Percentiles rank a stretch among this genome's conserved stretches.
Conservation (phyloP, 1,140 invertebrate species). For the Magallana angulata region DNA sequence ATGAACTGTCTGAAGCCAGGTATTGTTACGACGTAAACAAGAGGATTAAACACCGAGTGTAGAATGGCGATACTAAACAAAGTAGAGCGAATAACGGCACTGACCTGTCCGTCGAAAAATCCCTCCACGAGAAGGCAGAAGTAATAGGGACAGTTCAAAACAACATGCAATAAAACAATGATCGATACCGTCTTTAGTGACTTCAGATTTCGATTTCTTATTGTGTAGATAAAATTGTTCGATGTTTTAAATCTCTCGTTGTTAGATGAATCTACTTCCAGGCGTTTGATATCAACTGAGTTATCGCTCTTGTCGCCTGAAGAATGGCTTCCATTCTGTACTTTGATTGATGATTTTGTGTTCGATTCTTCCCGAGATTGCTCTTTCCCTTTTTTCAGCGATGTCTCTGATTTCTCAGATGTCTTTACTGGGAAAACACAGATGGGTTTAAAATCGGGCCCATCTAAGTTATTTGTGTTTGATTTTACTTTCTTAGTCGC, state of each 20-base stretch:
- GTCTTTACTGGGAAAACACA: too few relatives aligned
- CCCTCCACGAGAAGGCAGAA: background rate
- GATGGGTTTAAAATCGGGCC: too few relatives aligned
- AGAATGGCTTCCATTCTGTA: too few relatives aligned
- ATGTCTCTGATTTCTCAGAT: too few relatives aligned
- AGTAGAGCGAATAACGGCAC: background rate
- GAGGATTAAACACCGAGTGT: background rate
- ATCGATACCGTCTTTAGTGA: background rate
- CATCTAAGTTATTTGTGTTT: too few relatives aligned
- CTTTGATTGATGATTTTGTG: too few relatives aligned
- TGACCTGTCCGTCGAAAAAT: background rate
- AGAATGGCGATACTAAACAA: background rate
- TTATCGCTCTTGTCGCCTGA: too few relatives aligned
- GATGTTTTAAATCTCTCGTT: background rate
- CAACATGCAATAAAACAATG: background rate
- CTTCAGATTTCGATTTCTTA: background rate
- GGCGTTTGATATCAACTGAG: background rate
- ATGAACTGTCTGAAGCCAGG: slow-evolving; percentile 1
- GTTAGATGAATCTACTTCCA: background rate
- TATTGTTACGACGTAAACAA: background rate
- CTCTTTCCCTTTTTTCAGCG: too few relatives aligned
- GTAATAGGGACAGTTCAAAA: background rate
- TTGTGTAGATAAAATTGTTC: background rate
- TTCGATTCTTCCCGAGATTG: too few relatives aligned
- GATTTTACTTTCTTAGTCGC: too few relatives aligned